These are phyloP conservation scores for Papilio machaon DNA, from an alignment of 1,140 invertebrate species.

Conservation along the genomic window DNA sequence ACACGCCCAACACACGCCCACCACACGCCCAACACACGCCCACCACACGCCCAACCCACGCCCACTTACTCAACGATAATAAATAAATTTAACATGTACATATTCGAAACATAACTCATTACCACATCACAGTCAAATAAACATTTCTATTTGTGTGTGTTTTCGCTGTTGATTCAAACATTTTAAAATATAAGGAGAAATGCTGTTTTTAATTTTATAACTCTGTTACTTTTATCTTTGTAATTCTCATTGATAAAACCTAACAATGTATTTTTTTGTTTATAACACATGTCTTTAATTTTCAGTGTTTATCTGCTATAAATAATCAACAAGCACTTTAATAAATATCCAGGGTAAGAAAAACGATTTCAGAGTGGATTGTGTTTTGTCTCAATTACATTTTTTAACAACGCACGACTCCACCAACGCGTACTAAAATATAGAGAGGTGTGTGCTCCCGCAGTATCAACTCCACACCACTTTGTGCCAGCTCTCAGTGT, in stretches of 20 bases:
- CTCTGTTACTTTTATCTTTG: not conserved
- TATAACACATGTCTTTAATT: conserved; percentile 68
- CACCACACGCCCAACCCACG: not conserved
- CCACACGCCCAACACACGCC: not conserved
- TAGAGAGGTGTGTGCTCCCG: conserved; percentile 38
- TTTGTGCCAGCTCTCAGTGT: not conserved
- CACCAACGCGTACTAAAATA: conserved; percentile 46
- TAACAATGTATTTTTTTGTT: conserved; percentile 41
- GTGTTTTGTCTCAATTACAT: conserved; percentile 56
- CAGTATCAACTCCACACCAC: too few relatives aligned
- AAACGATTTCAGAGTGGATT: conserved; percentile 59
- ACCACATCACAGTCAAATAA: not conserved
- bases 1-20: not conserved
- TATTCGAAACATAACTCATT: not conserved
- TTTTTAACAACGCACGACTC: conserved; percentile 52
- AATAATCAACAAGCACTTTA: conserved; percentile 61
- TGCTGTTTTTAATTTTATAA: not conserved
- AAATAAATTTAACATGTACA: not conserved
- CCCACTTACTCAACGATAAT: not conserved
- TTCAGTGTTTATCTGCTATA: conserved; percentile 76
- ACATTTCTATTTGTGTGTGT: not conserved
- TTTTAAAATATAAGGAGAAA: not conserved
- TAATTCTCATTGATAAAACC: not conserved
- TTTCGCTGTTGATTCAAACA: not conserved
- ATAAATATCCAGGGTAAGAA: conserved; percentile 66